Percentiles rank a stretch among this genome's conserved stretches.
Evolutionary conservation across 2,888 invertebrate species (phyloP).

Genomic region (Drosophila paracracens): DNA sequence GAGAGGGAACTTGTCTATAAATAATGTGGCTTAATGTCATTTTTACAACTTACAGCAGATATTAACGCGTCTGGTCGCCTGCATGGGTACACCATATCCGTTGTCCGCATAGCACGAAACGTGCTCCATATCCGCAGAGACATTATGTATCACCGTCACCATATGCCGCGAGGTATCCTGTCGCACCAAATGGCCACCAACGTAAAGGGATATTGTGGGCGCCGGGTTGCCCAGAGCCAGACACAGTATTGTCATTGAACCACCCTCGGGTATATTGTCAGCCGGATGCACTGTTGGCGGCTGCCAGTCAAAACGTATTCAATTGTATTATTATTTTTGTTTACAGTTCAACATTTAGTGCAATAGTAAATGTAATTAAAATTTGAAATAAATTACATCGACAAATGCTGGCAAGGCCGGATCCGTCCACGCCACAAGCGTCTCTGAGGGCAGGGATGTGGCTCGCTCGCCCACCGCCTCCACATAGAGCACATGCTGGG

Average conservation of each 20-base stretch:
- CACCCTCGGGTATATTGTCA: conserved; percentile 92
- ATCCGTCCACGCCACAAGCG: conserved; percentile 94
- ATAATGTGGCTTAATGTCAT: not conserved
- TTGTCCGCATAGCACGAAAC: conserved; percentile 95
- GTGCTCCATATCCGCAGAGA: conserved; percentile 93
- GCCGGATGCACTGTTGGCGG: conserved; percentile 94
- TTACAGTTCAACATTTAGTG: not conserved
- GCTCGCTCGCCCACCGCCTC: conserved; percentile 89
- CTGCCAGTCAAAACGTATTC: conserved; percentile 84
- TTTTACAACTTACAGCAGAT: conserved; percentile 90
- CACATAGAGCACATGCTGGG: conserved; percentile 92
- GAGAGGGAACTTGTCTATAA: not conserved
- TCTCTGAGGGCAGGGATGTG: conserved; percentile 92
- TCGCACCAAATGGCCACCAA: conserved; percentile 90
- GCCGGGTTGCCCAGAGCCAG: conserved; percentile 94
- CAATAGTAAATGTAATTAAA: not conserved
- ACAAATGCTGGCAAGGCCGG: conserved; percentile 94
- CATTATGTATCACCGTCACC: conserved; percentile 94
- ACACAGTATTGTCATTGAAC: conserved; percentile 94
- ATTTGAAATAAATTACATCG: conserved; percentile 87
- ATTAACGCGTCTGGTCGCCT: conserved; percentile 91
- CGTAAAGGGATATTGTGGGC: conserved; percentile 93
- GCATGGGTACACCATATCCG: conserved; percentile 94
- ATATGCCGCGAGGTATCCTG: conserved; percentile 93
- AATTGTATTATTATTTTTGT: conserved; percentile 5